Evolutionary conservation across 2,888 invertebrate species (phyloP).

Genomic region (Timandra comae): DNA sequence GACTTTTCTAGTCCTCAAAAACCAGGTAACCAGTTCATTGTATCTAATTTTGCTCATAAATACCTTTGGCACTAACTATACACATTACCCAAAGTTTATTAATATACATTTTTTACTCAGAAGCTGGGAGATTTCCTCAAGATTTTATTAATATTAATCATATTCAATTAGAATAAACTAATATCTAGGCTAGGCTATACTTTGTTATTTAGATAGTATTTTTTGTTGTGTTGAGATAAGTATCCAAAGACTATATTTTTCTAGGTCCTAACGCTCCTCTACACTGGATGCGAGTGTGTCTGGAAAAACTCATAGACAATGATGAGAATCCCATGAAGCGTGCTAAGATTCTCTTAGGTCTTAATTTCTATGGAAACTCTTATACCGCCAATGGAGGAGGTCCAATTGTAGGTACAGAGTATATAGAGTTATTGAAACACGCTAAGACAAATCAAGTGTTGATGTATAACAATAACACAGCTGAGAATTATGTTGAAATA

Average conservation of each 20-base stretch:
- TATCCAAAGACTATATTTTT: conserved; percentile 19
- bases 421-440: conserved; percentile 83
- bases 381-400: conserved; percentile 89
- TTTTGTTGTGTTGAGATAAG: no score
- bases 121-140: no score
- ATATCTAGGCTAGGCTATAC: no score
- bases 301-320: conserved; percentile 83
- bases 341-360: conserved; percentile 88
- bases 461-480: conserved; percentile 84
- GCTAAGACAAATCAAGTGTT: conserved; percentile 83
- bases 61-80: no score
- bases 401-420: conserved; percentile 87
- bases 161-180: no score
- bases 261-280: conserved; percentile 92
- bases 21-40: no score
- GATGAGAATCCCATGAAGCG: conserved; percentile 76
- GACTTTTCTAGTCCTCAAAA: conserved; percentile 90
- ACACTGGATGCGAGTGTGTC: conserved; percentile 86
- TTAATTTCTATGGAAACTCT: conserved; percentile 96
- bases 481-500: conserved; percentile 90
- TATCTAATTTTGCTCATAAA: no score
- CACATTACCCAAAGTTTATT: no score
- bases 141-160: no score
- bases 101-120: no score
- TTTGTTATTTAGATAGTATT: no score